phyloP scores from a whole-genome alignment of 2,113 vertebrate species.

The Neoarius graeffei region DNA sequence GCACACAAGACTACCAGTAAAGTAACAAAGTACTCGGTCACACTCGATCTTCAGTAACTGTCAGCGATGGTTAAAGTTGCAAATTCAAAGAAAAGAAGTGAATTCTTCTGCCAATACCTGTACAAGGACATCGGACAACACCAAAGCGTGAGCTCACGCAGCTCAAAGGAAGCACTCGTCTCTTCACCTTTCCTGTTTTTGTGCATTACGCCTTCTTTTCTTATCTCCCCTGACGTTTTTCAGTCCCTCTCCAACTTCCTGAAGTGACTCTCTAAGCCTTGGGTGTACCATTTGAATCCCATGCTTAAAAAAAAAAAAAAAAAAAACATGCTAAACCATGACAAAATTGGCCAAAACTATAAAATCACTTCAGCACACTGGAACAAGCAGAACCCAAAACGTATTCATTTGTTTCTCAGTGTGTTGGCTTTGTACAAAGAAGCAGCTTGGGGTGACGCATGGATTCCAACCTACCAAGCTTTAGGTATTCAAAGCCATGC shows the following conservation, averaged over 20 bases:
- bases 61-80: not conserved
- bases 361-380: not conserved
- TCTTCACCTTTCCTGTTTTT: not conserved
- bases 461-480: not conserved
- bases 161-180: not conserved
- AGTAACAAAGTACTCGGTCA: not conserved
- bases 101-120: not conserved
- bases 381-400: not conserved
- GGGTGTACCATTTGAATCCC: not conserved
- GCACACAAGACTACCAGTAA: not conserved
- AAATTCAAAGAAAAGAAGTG: not conserved
- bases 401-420: not conserved
- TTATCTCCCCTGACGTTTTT: not conserved
- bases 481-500: conserved; percentile 19
- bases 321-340: not conserved
- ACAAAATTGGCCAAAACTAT: not conserved
- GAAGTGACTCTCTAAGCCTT: not conserved
- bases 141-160: not conserved
- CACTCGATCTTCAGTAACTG: not conserved
- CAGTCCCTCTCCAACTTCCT: not conserved
- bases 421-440: not conserved
- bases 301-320: not conserved
- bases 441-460: not conserved
- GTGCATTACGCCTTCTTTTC: not conserved
- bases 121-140: not conserved